Evolutionary conservation across 2,888 invertebrate species (phyloP), one percentile per base, ranked within the genome.

Genomic region (Acronicta aceris): DNA sequence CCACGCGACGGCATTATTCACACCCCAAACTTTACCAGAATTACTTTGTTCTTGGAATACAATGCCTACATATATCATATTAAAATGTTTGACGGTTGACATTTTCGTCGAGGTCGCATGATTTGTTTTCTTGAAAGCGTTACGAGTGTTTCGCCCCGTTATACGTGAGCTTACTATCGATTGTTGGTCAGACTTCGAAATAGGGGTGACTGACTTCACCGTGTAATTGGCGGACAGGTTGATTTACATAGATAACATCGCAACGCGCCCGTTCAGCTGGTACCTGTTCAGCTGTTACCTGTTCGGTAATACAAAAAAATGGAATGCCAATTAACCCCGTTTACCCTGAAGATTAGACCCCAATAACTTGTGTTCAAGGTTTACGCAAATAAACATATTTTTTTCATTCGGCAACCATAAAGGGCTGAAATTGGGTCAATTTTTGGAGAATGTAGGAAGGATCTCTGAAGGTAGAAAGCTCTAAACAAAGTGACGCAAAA

Each of bases 161-260:
- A 66, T 17, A 45, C 45, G 12, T 49, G n/a, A 12, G 16, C 15
- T 63, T 21, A 21, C 15, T 67, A 89, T 89, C 82, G 87, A 89
- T 89, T 85, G 69, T 80, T 81, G 80, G 78, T 80, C 81, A 80
- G 74, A 63, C 68, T 70, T 66, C 61, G 62, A 59, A 71, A 61
- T 76, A 71, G 81, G 84, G 89, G 86, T 89, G 78, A 84, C 81
- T 88, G 89, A 89, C 89, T 85, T 71, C 69, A 56, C 52, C 48
- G 50, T 76, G 60, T 76, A 78, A 81, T 79, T 75, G 73, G 71
- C 12, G 67, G 49, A 73, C 10, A 56, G 52, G 61, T 71, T 71
- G 71, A 81, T 87, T 86, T 82, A 78, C 84, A 83, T 84, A 82
- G 84, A 84, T 87, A 82, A 60, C 63, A 64, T 84, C 81, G 65